Evolutionary conservation across 2,888 invertebrate species (phyloP).

Genomic region (Parnassius glacialis): DNA sequence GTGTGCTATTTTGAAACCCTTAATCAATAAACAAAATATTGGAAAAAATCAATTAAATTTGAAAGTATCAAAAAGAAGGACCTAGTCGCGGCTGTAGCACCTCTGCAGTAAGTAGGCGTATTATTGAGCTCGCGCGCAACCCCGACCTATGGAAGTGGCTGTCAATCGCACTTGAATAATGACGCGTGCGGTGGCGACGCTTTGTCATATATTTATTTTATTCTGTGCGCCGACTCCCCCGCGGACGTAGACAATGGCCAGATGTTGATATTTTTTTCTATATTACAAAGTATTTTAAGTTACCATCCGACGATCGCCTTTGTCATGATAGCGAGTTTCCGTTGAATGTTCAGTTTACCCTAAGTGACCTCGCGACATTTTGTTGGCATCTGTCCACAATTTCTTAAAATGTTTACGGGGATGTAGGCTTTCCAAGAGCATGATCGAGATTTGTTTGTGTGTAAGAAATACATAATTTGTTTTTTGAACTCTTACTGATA

Average conservation of each 20-base stretch:
- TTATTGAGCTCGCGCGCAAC: constrained; percentile 59
- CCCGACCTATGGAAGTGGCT: constrained; percentile 68
- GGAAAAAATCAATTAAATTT: not conserved
- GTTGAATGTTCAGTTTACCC: constrained; percentile 43
- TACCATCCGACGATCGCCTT: constrained; percentile 48
- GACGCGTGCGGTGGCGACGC: constrained; percentile 77
- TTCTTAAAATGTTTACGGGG: not conserved
- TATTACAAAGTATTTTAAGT: constrained; percentile 75
- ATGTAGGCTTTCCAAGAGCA: too few relatives aligned
- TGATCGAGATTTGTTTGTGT: too few relatives aligned
- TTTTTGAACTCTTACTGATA: too few relatives aligned
- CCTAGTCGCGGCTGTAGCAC: constrained; percentile 38
- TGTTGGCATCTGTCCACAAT: constrained; percentile 32
- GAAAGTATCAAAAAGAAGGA: constrained; percentile 47
- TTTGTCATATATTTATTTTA: constrained; percentile 75
- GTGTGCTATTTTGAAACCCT: too few relatives aligned
- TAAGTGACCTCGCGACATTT: constrained; percentile 25
- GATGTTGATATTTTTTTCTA: constrained; percentile 76
- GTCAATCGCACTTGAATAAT: constrained; percentile 78
- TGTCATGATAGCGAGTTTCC: constrained; percentile 58
- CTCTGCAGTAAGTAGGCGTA: constrained; percentile 74
- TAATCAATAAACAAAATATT: too few relatives aligned
- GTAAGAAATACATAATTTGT: too few relatives aligned
- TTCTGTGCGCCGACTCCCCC: constrained; percentile 59
- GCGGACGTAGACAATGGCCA: constrained; percentile 71